Conservation (phyloP, 2,888 invertebrate genomes). For the Eurytoma adleriae region DNA sequence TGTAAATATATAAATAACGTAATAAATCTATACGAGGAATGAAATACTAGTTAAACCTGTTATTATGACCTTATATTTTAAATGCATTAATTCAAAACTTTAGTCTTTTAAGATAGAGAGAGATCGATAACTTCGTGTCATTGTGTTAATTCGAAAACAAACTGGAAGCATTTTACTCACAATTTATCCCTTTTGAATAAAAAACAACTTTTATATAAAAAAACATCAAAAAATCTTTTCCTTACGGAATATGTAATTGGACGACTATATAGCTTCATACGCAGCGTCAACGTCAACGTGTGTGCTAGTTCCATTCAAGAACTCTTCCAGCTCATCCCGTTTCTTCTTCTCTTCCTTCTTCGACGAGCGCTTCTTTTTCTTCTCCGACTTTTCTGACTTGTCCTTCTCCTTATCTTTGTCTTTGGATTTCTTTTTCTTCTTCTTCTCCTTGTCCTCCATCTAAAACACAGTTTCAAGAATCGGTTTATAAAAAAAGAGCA, state of each 20-base stretch:
- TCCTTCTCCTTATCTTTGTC: conserved; percentile 75
- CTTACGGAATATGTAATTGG: not conserved
- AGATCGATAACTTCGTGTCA: conserved; percentile 30
- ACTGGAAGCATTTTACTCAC: conserved; percentile 33
- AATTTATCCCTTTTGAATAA: conserved; percentile 29
- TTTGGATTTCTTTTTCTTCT: conserved; percentile 77
- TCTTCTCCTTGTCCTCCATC: conserved; percentile 79
- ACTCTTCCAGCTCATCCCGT: conserved; percentile 81
- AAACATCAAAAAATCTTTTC: conserved; percentile 18
- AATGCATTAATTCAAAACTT: conserved; percentile 45
- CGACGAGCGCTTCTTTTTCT: conserved; percentile 74
- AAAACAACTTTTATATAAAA: conserved; percentile 39
- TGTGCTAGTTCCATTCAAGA: conserved; percentile 79
- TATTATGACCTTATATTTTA: conserved; percentile 34
- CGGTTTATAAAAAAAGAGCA: no score
- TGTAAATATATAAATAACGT: conserved; percentile 18
- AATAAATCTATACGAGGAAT: conserved; percentile 32
- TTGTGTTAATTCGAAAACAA: conserved; percentile 12
- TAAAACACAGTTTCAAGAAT: conserved; percentile 59
- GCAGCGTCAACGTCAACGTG: conserved; percentile 78
- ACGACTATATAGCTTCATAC: conserved; percentile 80
- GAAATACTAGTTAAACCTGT: conserved; percentile 18
- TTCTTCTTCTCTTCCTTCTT: conserved; percentile 75
- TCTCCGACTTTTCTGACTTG: conserved; percentile 76
- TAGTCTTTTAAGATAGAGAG: conserved; percentile 51